Evolutionary conservation across 1,140 invertebrate genomes (phyloP).

Genomic region (Ylistrum balloti): DNA sequence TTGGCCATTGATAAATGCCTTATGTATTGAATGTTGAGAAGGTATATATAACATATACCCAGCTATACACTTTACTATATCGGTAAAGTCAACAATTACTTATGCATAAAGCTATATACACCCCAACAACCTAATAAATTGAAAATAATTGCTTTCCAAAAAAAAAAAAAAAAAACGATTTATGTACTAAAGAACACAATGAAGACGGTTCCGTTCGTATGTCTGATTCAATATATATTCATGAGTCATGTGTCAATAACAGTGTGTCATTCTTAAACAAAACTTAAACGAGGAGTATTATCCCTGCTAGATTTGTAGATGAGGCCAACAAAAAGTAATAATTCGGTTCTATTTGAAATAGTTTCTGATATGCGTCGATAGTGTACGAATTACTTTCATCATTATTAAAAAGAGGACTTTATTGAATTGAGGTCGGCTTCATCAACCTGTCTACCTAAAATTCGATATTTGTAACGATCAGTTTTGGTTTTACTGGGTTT

Average conservation of each 20-base stretch:
- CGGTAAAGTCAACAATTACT: not conserved
- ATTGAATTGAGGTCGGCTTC: no score
- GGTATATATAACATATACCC: no score
- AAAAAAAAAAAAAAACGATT: no score
- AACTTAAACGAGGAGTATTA: not conserved
- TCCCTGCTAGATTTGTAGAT: not conserved
- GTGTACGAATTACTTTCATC: no score
- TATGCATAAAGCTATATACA: not conserved
- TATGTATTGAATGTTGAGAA: no score
- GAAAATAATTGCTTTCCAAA: not conserved
- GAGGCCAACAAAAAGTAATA: not conserved
- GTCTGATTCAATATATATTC: slow-evolving; percentile 36
- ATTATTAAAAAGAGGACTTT: no score
- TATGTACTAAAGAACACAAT: not conserved
- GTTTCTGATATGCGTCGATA: no score
- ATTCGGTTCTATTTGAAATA: not conserved
- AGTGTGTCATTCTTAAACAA: not conserved
- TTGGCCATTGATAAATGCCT: no score
- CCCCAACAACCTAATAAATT: not conserved
- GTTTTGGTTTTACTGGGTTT: no score
- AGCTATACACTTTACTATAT: not conserved
- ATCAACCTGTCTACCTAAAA: no score
- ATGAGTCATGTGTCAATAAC: not conserved
- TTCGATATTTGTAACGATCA: no score
- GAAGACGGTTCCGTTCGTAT: not conserved